Evolutionary conservation across 2,797 vertebrate species (phyloP), one percentile per base, ranked within the genome.

Genomic region (Dipus sagitta): DNA sequence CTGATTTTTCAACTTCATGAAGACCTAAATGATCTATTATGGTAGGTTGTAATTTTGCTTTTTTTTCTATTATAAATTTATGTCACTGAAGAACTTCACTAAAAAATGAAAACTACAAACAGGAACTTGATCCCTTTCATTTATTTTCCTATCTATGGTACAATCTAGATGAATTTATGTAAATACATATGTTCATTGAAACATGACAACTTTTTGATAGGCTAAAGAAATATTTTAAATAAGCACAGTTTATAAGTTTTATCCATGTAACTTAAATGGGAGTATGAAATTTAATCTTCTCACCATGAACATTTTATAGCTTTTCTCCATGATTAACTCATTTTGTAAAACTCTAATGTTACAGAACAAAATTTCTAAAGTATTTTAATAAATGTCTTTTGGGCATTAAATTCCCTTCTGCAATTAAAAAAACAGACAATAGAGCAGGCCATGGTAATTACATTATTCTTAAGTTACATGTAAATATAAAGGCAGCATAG

Each of bases 281-380:
- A 82, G 90, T 88, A 91, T 79, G 79, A 95, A 96, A 96, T 47
- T 52, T 84, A 94, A 95, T 90, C 75, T 91, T 34, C 58, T 95
- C 24, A 67, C 14, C 72, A 74, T 76, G 90, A 94, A 89, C 92
- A 92, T 85, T 96, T 89, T 76, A 92, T 77, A 89, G 78, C 62
- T 87, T 68, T 94, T 93, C 72, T 90, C 64, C 62, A 70, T 0
- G 11, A 74, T 67, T 80, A 82, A 95, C 54, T 95, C 67, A 76
- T 20, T 94, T 88, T 86, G n/a, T 84, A 92, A 60, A 90, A 90
- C 18, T 82, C 82, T 62, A 81, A 84, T 72, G 92, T 23, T 75
- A 78, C 1, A 82, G 28, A 81, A 93, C 54, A 65, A 96, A 89
- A 94, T 74, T 90, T 81, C 80, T 67, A 17, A 34, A 87, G 21